Evolutionary conservation across 1,140 invertebrate genomes (phyloP).

Genomic region (Platyura marginata): DNA sequence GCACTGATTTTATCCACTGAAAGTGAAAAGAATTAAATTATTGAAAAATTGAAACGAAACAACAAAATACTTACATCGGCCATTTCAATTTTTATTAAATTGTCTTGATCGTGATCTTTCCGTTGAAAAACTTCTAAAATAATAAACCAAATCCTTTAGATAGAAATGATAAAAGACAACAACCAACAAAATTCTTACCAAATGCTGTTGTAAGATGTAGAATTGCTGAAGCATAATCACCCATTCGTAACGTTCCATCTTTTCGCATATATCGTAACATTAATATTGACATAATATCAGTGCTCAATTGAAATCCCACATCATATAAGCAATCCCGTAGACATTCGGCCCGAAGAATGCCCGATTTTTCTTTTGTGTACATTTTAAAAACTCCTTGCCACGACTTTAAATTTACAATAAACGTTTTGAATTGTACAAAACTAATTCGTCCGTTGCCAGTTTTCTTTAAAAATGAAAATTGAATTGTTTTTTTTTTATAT

Average conservation of each 20-base stretch:
- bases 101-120: conserved; percentile 67
- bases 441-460: conserved; percentile 64
- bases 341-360: conserved; percentile 72
- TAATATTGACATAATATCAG: conserved; percentile 61
- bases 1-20: conserved; percentile 57
- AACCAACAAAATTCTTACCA: conserved; percentile 35
- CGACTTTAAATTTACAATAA: conserved; percentile 79
- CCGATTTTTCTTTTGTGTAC: conserved; percentile 80
- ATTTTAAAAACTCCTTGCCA: conserved; percentile 85
- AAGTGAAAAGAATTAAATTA: conserved; percentile 5
- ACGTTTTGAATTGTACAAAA: conserved; percentile 74
- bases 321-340: conserved; percentile 66
- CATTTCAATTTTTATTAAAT: conserved; percentile 58
- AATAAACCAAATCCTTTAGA: conserved; percentile 3
- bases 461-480: conserved; percentile 30
- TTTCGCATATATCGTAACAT: conserved; percentile 80
- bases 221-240: conserved; percentile 80
- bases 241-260: conserved; percentile 81
- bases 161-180: background rate
- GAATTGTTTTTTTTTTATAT: background rate
- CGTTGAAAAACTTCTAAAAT: conserved; percentile 56
- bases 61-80: conserved; percentile 41
- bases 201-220: conserved; percentile 76
- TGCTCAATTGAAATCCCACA: conserved; percentile 74
- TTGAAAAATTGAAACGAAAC: background rate